Evolutionary conservation across 1,140 invertebrate species (phyloP), one percentile per base, ranked within the genome.

Genomic region (Probaryconus sp.): DNA sequence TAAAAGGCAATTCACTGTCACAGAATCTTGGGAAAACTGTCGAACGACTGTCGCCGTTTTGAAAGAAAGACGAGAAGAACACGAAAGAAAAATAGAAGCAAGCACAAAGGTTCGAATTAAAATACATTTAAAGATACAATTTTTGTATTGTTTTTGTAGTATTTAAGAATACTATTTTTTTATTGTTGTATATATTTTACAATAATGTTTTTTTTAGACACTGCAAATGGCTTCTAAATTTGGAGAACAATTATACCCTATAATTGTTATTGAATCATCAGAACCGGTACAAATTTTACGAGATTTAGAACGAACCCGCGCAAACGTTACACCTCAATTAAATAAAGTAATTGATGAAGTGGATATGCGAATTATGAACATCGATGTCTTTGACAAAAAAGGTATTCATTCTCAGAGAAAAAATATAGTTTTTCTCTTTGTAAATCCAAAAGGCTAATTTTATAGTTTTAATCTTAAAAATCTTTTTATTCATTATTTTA

Each of bases 171-270:
- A n/a, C n/a, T n/a, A n/a, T n/a, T n/a, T n/a, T n/a, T n/a, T n/a
- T n/a, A n/a, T 67, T 55, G 9, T 14, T 65, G 37, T 51, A 31
- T 40, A 6, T 0, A 17, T 33, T 30, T 56, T 69, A 38, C 76
- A 77, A 76, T 3, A 35, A 35, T 43, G 6, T 30, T 30, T 76
- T 74, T 84, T 85, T 0, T 83, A 95, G 94, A 94, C 92, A 17
- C 90, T 95, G 67, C 90, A 92, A 74, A 93, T 91, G 90, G 91
- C 93, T 70, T 91, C 91, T n/a, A 92, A 92, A 84, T 89, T 94
- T 75, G 91, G 93, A 77, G 89, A 90, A 45, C 91, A 93, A 67
- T 85, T 95, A 53, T 96, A 95, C 89, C 94, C 94, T 9, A 89
- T 94, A 11, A 91, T 96, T 55, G 92, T 90, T 31, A 90, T 90